Evolutionary conservation across 2,113 vertebrate genomes (phyloP).

Genomic region (Fregata magnificens): DNA sequence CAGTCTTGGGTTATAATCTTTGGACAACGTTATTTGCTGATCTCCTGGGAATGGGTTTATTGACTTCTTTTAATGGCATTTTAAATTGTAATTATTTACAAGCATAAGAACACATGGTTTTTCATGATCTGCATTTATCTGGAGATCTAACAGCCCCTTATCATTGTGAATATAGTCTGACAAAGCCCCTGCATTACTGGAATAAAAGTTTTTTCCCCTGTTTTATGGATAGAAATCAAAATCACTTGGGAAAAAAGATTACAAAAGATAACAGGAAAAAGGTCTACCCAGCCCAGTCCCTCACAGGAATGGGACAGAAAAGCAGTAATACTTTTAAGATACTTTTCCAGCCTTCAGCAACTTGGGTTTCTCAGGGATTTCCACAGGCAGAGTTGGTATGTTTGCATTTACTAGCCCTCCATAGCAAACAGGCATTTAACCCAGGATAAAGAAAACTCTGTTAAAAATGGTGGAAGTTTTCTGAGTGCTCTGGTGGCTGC

Average conservation of each 20-base stretch:
- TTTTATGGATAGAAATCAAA: not conserved
- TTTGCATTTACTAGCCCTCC: not conserved
- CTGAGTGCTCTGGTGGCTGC: not conserved
- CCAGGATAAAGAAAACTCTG: not conserved
- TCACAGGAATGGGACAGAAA: not conserved
- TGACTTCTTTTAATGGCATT: slow-evolving; percentile 30
- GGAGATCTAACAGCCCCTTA: not conserved
- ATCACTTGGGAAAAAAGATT: not conserved
- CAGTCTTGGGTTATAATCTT: not conserved
- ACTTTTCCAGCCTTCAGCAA: not conserved
- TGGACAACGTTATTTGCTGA: not conserved
- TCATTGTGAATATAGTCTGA: not conserved
- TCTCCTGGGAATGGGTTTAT: not conserved
- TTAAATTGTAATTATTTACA: slow-evolving; percentile 44
- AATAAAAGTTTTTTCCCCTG: not conserved
- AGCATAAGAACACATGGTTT: not conserved
- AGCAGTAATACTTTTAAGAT: not conserved
- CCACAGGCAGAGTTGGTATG: not conserved
- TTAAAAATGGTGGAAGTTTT: not conserved
- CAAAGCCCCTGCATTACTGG: not conserved
- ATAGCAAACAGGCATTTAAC: not conserved
- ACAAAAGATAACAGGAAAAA: not conserved
- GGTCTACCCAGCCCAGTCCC: not conserved
- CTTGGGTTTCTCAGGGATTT: not conserved
- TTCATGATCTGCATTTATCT: slow-evolving; percentile 1